These are phyloP conservation scores for Geodia barretti DNA, from an alignment of 37 sponge, comb jelly and placozoan species.

Conservation along the genomic window DNA sequence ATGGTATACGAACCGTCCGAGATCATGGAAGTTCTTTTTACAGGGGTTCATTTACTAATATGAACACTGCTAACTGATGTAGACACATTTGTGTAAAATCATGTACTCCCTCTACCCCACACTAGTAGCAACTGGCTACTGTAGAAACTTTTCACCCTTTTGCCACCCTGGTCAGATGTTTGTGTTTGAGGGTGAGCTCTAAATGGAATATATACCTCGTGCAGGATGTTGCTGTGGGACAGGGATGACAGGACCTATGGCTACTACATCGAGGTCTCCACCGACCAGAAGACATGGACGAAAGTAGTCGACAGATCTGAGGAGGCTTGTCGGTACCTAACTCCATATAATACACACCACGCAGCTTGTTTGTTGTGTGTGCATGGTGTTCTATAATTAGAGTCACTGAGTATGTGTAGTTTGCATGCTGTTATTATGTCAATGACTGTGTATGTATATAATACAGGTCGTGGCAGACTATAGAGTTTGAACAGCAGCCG, in stretches of 20 bases:
- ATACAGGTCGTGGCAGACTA: constrained; percentile 88
- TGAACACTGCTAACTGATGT: no score
- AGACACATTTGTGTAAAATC: no score
- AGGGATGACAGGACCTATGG: constrained; percentile 89
- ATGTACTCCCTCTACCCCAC: no score
- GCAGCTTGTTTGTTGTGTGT: background rate
- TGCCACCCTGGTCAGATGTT: no score
- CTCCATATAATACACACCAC: background rate
- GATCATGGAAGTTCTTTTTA: no score
- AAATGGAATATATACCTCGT: background rate
- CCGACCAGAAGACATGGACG: constrained; percentile 74
- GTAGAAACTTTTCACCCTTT: no score
- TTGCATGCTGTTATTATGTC: background rate
- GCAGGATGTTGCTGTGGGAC: constrained; percentile 92
- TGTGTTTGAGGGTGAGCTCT: background rate
- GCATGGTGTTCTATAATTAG: background rate
- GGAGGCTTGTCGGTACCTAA: constrained; percentile 58
- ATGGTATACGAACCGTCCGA: no score
- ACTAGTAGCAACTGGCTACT: no score
- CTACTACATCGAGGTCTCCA: constrained; percentile 82
- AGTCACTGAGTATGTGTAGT: background rate
- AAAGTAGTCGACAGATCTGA: constrained; percentile 60
- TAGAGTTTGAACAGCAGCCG: constrained; percentile 72
- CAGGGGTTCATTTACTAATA: no score
- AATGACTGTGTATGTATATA: constrained; percentile 1